Evolutionary conservation across 2,888 invertebrate species (phyloP).

Genomic region (Pristionchus entomophagus): DNA sequence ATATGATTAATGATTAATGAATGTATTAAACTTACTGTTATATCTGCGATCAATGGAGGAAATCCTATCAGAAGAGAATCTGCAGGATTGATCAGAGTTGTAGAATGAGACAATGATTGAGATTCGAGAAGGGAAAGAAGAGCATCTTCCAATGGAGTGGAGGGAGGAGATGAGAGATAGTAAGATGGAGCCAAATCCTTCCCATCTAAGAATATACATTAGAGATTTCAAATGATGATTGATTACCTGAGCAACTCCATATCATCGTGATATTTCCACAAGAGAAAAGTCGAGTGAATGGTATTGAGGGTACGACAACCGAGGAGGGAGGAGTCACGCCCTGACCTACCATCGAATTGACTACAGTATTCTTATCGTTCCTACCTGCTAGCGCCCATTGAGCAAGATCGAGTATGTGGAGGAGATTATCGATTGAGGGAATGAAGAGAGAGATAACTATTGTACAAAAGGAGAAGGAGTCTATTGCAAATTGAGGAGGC

Average conservation of each 20-base stretch:
- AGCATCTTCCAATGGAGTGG: neutral
- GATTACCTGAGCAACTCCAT: neutral
- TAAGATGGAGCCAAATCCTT: constrained; percentile 6
- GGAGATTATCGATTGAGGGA: neutral
- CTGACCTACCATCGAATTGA: constrained; percentile 26
- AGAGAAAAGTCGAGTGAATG: constrained; percentile 15
- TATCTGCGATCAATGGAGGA: neutral
- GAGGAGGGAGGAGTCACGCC: neutral
- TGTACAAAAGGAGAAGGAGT: constrained; percentile 46
- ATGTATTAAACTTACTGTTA: neutral
- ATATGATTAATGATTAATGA: neutral
- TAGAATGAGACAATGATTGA: neutral
- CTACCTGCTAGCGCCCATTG: constrained; percentile 33
- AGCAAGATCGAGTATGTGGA: constrained; percentile 34
- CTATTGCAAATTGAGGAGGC: neutral
- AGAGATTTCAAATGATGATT: neutral
- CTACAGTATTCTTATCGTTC: neutral
- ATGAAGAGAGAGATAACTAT: constrained; percentile 28
- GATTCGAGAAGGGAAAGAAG: neutral
- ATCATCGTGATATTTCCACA: neutral
- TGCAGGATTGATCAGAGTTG: neutral
- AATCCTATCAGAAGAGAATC: constrained; percentile 14
- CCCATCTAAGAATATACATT: constrained; percentile 11
- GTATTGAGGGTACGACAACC: neutral
- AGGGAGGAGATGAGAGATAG: neutral